Evolutionary conservation across 1,140 invertebrate genomes (phyloP).

Genomic region (Littorina saxatilis): DNA sequence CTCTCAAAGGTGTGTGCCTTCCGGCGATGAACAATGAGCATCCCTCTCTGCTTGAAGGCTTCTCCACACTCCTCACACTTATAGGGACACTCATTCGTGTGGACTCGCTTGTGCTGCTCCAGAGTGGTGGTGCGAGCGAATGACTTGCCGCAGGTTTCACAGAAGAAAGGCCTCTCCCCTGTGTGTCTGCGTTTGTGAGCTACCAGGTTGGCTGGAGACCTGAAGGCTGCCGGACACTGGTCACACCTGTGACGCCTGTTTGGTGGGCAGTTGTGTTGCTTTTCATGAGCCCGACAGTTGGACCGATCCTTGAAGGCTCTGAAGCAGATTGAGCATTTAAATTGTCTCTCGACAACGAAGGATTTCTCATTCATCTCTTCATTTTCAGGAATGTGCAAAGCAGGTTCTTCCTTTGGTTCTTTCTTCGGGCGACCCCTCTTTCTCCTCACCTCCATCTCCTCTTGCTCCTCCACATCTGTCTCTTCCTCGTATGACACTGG

Average conservation of each 20-base stretch:
- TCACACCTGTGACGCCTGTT: constrained; percentile 22
- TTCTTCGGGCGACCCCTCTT: neutral
- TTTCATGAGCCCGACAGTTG: neutral
- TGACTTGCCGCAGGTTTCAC: constrained; percentile 74
- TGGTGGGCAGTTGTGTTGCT: neutral
- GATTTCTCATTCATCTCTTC: no score
- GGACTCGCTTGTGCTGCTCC: constrained; percentile 29
- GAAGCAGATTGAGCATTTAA: neutral
- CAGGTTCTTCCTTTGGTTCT: no score
- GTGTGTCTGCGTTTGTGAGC: constrained; percentile 79
- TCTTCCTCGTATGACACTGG: neutral
- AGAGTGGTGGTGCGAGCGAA: constrained; percentile 38
- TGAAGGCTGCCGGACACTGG: constrained; percentile 17
- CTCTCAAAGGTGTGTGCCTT: constrained; percentile 84
- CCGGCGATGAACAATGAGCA: constrained; percentile 23
- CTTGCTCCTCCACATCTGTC: no score
- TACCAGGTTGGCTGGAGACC: constrained; percentile 1
- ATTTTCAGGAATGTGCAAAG: no score
- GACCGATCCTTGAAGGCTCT: neutral
- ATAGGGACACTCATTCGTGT: constrained; percentile 36
- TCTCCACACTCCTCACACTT: constrained; percentile 36
- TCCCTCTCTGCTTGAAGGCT: constrained; percentile 27
- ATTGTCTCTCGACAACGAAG: neutral
- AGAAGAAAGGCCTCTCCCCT: constrained; percentile 81
- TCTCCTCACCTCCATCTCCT: neutral